phyloP scores from a whole-genome alignment of 1,140 invertebrate species.

The Coboldia fuscipes region DNA sequence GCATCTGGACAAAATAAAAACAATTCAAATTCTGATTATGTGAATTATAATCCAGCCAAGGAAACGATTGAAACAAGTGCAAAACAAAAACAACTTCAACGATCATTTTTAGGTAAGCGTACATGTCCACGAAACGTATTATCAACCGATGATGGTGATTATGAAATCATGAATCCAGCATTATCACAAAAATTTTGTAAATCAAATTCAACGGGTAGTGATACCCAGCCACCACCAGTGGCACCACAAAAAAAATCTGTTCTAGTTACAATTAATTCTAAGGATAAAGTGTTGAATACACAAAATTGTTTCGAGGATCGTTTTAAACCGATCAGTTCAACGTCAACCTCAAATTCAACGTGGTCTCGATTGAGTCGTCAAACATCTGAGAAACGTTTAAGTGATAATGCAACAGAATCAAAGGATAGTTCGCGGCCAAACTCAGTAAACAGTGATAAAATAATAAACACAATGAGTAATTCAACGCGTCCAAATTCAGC shows the following conservation, averaged over 20 bases:
- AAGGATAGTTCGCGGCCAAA: constrained; percentile 14
- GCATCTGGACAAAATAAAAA: background rate
- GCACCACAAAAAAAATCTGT: too few species aligned
- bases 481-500: constrained; percentile 4
- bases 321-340: too few species aligned
- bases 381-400: background rate
- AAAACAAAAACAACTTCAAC: background rate
- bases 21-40: constrained; percentile 9
- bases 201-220: background rate
- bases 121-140: constrained; percentile 1
- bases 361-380: constrained; percentile 1
- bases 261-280: background rate
- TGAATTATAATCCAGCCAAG: constrained; percentile 13
- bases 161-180: constrained; percentile 3
- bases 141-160: background rate
- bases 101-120: too few species aligned
- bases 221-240: too few species aligned
- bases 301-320: too few species aligned
- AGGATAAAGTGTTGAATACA: too few species aligned
- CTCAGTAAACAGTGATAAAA: constrained; percentile 15
- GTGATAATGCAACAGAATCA: constrained; percentile 6
- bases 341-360: background rate
- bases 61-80: background rate
- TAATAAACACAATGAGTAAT: constrained; percentile 6
- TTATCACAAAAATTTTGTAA: background rate